Percentiles rank a stretch among this genome's conserved stretches.
Conservation (phyloP, 2,888 invertebrate genomes). For the Gastrophysa polygoni region DNA sequence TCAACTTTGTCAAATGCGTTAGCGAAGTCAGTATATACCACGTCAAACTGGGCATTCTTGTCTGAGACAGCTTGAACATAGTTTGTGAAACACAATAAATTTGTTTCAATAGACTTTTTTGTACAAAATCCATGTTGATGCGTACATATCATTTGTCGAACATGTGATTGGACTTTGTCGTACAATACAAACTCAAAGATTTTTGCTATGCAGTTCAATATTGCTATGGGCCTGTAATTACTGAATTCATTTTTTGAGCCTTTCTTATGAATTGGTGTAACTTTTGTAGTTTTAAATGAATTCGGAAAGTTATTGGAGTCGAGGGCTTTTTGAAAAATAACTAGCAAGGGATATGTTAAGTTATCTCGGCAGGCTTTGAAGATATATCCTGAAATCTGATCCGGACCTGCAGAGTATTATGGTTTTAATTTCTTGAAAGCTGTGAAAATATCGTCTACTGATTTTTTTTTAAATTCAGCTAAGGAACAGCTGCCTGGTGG, state of each 20-base stretch:
- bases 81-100: not conserved
- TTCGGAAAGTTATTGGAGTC: not conserved
- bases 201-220: constrained; percentile 5
- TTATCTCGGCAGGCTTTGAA: too few species aligned
- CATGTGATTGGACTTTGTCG: constrained; percentile 4
- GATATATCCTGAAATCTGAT: too few species aligned
- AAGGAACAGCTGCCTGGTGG: not conserved
- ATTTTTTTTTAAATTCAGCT: not conserved
- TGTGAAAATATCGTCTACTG: too few species aligned
- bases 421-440: too few species aligned
- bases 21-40: not conserved
- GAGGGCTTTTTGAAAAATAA: not conserved
- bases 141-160: not conserved
- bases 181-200: constrained; percentile 7
- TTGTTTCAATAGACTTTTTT: not conserved
- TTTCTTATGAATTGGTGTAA: constrained; percentile 12
- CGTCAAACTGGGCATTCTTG: not conserved
- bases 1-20: not conserved
- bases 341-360: too few species aligned
- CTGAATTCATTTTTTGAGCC: not conserved
- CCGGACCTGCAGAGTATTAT: too few species aligned
- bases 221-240: constrained; percentile 10
- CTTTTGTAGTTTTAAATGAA: constrained; percentile 6
- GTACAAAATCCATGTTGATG: constrained; percentile 8
- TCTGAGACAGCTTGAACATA: not conserved